Base-by-base conservation (phyloP, 2,113 vertebrate genomes). In the Kobus ellipsiprymnus region DNA sequence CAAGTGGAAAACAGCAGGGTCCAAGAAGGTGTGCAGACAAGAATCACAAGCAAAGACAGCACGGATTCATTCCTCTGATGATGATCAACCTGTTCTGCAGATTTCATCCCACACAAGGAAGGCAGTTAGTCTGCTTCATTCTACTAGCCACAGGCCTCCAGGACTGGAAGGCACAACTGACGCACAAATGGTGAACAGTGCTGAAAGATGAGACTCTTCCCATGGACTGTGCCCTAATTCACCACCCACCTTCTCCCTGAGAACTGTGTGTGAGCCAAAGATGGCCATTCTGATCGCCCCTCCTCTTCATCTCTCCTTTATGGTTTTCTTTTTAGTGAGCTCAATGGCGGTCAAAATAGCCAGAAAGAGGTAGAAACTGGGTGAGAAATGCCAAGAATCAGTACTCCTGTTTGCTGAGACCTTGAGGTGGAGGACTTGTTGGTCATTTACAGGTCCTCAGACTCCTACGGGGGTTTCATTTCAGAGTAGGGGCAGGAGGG, bases 171-270 rank as follows among this genome's bases (percentile, higher is more conserved):
- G 46, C 21, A 4, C 0, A 71, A 55, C 21, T 80, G 25, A 60
- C 1, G 6, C 36, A 74, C 83, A 90, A 54, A 85, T 14, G 25
- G 46, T 1, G 15, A 80, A 8, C 3, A 3, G 29, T 25, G 15
- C 33, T 1, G 1, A 17, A 27, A 52, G 17, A 17, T 33, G 59
- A 92, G 17, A 46, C 29, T 90, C 80, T 93, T 40, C 29, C 67
- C 21, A 14, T 21, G 1, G 25, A n/a, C 0, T 3, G 1, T 11
- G 23, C 54, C 36, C 50, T 46, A 4, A 86, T 17, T 36, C 36
- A 30, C 1, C 62, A 46, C 7, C 14, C 21, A 3, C 10, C 25
- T 46, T 54, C 6, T 83, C 44, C 25, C 55, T 62, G 48, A 96
- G 87, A 59, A 89, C 88, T 82, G 48, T 30, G 33, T 36, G 54